phyloP scores from a whole-genome alignment of 2,888 invertebrate species.

The Phragmatobia fuliginosa region DNA sequence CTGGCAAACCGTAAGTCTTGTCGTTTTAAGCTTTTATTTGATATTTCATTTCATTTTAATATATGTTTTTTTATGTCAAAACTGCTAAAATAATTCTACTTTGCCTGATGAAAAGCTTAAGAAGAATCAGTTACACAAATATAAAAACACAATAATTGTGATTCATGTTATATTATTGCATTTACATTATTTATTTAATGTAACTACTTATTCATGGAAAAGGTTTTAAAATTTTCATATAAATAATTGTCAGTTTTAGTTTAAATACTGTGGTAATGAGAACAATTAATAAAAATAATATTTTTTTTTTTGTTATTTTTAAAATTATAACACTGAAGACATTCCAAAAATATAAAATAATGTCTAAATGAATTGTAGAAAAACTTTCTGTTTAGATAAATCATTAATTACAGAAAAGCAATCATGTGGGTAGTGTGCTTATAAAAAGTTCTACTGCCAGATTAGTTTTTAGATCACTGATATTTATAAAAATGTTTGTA shows the following conservation, averaged over 20 bases:
- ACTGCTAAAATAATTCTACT: no score
- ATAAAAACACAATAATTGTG: slow-evolving; percentile 20
- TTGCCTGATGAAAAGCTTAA: no score
- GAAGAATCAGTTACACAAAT: slow-evolving; percentile 1
- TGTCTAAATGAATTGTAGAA: slow-evolving; percentile 4
- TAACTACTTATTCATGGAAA: slow-evolving; percentile 26
- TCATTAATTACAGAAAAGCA: slow-evolving; percentile 41
- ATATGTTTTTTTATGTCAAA: no score
- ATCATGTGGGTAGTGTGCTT: slow-evolving; percentile 28
- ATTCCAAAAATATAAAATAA: no score
- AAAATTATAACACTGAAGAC: no score
- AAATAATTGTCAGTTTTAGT: no score
- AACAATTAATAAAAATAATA: no score
- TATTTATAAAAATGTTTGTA: slow-evolving; percentile 59
- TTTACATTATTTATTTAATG: slow-evolving; percentile 30
- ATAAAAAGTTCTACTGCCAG: slow-evolving; percentile 46
- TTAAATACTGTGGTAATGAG: no score
- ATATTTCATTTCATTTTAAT: no score
- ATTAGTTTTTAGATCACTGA: slow-evolving; percentile 40
- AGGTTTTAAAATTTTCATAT: no score
- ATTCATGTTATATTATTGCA: slow-evolving; percentile 28
- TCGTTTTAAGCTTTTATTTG: no score
- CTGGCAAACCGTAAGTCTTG: not conserved
- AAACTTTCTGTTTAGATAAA: slow-evolving; percentile 36
- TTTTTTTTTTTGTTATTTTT: no score